Conservation (phyloP, 2,888 invertebrate genomes). For the Iphiclides podalirius region DNA sequence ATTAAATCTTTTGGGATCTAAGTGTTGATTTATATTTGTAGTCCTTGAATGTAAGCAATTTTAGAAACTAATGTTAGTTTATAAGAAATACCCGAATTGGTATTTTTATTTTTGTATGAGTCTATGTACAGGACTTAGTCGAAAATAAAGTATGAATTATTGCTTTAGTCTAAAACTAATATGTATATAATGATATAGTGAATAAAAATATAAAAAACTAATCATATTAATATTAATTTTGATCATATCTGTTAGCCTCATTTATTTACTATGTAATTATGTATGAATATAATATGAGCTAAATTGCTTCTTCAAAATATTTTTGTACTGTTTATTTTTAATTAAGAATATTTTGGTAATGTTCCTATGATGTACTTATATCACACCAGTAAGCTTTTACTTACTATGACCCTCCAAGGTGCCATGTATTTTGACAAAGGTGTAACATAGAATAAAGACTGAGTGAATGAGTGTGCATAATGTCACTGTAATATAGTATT, state of each 20-base stretch:
- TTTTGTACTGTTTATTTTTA: conserved; percentile 59
- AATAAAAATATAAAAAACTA: background rate
- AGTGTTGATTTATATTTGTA: conserved; percentile 7
- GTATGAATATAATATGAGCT: conserved; percentile 47
- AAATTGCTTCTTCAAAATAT: conserved; percentile 47
- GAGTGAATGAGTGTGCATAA: conserved; percentile 35
- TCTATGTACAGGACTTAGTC: background rate
- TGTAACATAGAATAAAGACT: conserved; percentile 70
- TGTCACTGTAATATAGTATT: background rate
- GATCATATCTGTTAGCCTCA: no score
- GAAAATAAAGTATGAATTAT: background rate
- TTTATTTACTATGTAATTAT: conserved; percentile 18
- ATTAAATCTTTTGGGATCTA: conserved; percentile 1
- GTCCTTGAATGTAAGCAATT: background rate
- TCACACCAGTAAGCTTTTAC: conserved; percentile 16
- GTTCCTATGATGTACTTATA: conserved; percentile 54
- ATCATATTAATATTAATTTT: no score
- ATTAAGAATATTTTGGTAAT: conserved; percentile 48
- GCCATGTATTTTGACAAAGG: conserved; percentile 58
- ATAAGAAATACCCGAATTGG: conserved; percentile 7
- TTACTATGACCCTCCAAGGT: conserved; percentile 59
- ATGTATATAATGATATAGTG: background rate
- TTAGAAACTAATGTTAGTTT: background rate
- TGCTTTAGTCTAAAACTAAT: background rate
- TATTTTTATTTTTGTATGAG: conserved; percentile 27